Evolutionary conservation across 1,140 invertebrate genomes (phyloP).

Genomic region (Penaeus vannamei): DNA sequence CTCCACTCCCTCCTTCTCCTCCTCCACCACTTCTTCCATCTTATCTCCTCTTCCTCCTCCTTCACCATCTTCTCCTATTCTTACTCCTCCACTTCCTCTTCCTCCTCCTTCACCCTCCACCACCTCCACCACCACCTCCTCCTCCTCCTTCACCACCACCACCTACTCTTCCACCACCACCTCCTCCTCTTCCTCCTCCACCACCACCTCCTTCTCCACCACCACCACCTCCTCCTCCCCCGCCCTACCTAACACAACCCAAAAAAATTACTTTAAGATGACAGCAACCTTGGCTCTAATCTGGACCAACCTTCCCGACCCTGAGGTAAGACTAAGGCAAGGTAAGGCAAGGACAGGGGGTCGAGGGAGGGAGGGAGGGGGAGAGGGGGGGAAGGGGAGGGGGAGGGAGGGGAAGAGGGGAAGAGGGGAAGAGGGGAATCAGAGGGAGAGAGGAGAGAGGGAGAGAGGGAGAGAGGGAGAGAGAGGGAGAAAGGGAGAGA

Average conservation of each 20-base stretch:
- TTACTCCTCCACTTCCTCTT: background rate
- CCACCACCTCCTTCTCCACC: background rate
- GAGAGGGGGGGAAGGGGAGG: background rate
- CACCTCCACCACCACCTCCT: background rate
- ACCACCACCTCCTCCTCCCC: too few relatives aligned
- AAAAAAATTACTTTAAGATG: too few relatives aligned
- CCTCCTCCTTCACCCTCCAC: background rate
- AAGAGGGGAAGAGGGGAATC: too few relatives aligned
- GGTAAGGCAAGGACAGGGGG: background rate
- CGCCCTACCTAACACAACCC: too few relatives aligned
- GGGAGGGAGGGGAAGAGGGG: background rate
- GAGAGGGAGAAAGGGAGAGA: background rate
- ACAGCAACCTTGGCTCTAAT: too few relatives aligned
- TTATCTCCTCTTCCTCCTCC: background rate
- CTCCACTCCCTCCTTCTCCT: background rate
- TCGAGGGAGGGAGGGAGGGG: background rate
- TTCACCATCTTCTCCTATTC: background rate
- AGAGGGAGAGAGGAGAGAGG: background rate
- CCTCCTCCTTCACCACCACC: background rate
- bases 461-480: background rate
- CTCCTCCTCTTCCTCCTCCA: background rate
- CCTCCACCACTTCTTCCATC: background rate
- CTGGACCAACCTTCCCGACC: too few relatives aligned
- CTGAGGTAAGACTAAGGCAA: too few relatives aligned
- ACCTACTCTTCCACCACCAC: background rate